Evolutionary conservation across 2,888 invertebrate genomes (phyloP).

Genomic region (Trilocha varians): DNA sequence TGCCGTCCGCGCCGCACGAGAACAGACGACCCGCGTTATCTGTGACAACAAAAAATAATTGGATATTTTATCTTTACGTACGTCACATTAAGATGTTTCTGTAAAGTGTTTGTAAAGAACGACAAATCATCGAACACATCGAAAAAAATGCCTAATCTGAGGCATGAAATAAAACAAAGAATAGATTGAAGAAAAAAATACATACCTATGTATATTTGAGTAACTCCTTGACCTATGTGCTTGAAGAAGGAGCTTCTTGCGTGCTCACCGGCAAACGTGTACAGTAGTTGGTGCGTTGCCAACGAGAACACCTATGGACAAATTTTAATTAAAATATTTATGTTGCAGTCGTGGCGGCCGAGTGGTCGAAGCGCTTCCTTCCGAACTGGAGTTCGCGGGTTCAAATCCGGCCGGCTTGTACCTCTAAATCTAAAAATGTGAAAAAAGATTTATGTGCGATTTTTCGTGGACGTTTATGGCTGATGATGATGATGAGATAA

Average conservation of each 20-base stretch:
- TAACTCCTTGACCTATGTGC: constrained; percentile 97
- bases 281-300: constrained; percentile 87
- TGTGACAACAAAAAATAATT: constrained; percentile 13
- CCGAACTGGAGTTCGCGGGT: no score
- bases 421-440: no score
- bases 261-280: constrained; percentile 95
- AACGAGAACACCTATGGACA: constrained; percentile 90
- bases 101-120: neutral
- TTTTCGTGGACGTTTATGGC: no score
- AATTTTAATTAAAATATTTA: neutral
- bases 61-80: neutral
- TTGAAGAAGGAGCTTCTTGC: constrained; percentile 97
- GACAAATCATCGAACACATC: no score
- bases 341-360: no score
- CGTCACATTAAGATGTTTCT: neutral
- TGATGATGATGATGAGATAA: no score
- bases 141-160: no score
- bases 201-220: constrained; percentile 87
- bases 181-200: neutral
- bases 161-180: neutral
- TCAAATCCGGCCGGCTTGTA: no score
- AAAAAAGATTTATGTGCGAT: no score
- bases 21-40: constrained; percentile 92
- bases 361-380: no score
- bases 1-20: constrained; percentile 99